Evolutionary conservation across 2,113 vertebrate genomes (phyloP), one percentile per base, ranked within the genome.

Genomic region (Speoplatyrhinus poulsoni): DNA sequence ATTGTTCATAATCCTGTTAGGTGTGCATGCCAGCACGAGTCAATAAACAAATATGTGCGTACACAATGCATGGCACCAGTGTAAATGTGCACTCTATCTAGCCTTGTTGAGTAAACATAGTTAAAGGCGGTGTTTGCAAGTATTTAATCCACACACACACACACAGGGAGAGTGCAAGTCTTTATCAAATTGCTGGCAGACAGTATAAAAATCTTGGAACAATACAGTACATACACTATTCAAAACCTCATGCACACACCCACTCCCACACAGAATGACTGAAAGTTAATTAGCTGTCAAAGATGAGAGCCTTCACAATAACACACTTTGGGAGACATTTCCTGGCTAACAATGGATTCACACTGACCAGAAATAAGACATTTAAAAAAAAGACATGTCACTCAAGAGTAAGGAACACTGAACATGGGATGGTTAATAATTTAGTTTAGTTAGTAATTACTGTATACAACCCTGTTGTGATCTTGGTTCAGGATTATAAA

Each of bases 1-100:
- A 70, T 55, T 61, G 76, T 68, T 86, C 61, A 12, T 80, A 85
- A 83, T 77, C 72, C 64, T 58, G 60, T 73, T 83, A 75, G 54
- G 71, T 60, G 65, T 61, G 63, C 67, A 73, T 50, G 57, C 60
- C 46, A 70, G 65, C 75, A 73, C 32, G 69, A 41, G 36, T 41
- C 36, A 65, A 67, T 41, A 72, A 32, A 50, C 26, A 71, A n/a
- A 67, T 46, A 69, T 41, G 36, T 41, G 36, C 4, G 41, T 15
- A 69, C 11, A 61, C 32, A 65, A 60, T 26, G 77, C 41, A 63
- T 66, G 36, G 60, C 15, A 17, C 26, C 57, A 57, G 62, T 73
- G 46, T 58, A 67, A 26, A 26, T 26, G 26, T 26, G 26, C 26
- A 26, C 36, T 41, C 36, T 41, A 41, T 41, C 36, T 41, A 41